phyloP scores from a whole-genome alignment of 2,888 invertebrate genomes.

The Aphidius colemani region DNA sequence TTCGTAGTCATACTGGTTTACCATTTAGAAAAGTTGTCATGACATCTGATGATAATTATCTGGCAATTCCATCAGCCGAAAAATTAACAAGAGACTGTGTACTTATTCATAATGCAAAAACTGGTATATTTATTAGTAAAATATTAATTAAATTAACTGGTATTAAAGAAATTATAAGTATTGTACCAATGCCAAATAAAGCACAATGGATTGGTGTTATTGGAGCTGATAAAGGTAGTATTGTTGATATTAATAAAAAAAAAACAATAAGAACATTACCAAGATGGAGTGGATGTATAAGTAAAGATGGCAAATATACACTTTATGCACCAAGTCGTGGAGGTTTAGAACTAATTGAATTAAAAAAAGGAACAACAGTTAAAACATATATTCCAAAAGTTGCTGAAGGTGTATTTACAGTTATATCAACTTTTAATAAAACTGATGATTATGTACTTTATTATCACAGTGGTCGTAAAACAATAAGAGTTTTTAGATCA shows the following conservation, averaged over 20 bases:
- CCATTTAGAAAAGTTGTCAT: slow-evolving; percentile 78
- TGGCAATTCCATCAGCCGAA: slow-evolving; percentile 82
- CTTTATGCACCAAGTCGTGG: slow-evolving; percentile 92
- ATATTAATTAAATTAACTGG: slow-evolving; percentile 62
- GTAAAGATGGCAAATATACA: slow-evolving; percentile 86
- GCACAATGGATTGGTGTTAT: slow-evolving; percentile 85
- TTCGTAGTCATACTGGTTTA: slow-evolving; percentile 72
- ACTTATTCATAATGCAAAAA: slow-evolving; percentile 81
- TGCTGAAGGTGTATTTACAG: slow-evolving; percentile 96
- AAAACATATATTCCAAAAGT: slow-evolving; percentile 91
- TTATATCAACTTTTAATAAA: slow-evolving; percentile 91
- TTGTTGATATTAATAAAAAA: slow-evolving; percentile 88
- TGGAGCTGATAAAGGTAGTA: slow-evolving; percentile 86
- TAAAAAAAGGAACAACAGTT: slow-evolving; percentile 86
- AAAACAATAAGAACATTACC: slow-evolving; percentile 84
- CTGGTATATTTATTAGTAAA: slow-evolving; percentile 67
- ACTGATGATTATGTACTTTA: slow-evolving; percentile 95
- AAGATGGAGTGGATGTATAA: slow-evolving; percentile 91
- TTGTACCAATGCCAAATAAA: slow-evolving; percentile 84
- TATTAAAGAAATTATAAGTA: slow-evolving; percentile 73
- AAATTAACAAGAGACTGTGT: slow-evolving; percentile 81
- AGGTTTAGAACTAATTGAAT: slow-evolving; percentile 88
- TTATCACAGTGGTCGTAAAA: slow-evolving; percentile 94
- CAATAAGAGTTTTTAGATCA: slow-evolving; percentile 89
- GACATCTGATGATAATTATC: slow-evolving; percentile 78